These are phyloP conservation scores for Macrophya alboannulata DNA, from an alignment of 2,888 invertebrate species.

Conservation along the genomic window DNA sequence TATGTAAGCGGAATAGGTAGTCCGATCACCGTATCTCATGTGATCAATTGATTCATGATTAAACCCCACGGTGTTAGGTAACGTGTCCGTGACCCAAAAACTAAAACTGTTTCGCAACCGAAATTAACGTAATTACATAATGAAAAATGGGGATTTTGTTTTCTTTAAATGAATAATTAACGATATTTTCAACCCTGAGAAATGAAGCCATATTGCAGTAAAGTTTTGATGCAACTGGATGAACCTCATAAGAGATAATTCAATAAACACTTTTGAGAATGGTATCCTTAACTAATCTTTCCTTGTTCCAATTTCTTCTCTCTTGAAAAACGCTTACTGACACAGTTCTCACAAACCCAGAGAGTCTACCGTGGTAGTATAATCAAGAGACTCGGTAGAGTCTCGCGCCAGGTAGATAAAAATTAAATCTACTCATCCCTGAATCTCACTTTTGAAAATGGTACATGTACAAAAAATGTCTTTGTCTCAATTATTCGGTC, in stretches of 20 bases:
- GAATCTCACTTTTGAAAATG: constrained; percentile 3
- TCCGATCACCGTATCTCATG: neutral
- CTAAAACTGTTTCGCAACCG: neutral
- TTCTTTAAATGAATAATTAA: neutral
- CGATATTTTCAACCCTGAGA: neutral
- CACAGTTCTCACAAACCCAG: too few relatives aligned
- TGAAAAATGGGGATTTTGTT: neutral
- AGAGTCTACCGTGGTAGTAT: too few relatives aligned
- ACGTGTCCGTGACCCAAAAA: neutral
- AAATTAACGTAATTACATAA: neutral
- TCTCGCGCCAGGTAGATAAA: too few relatives aligned
- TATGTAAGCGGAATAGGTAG: neutral
- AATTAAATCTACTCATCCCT: too few relatives aligned
- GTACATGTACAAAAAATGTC: neutral
- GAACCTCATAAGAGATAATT: too few relatives aligned
- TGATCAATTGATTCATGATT: constrained; percentile 6
- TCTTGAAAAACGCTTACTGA: neutral
- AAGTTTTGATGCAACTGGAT: too few relatives aligned
- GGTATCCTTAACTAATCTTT: neutral
- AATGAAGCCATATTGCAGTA: neutral
- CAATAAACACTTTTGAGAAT: neutral
- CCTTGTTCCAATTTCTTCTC: neutral
- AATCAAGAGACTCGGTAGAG: too few relatives aligned
- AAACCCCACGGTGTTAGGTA: neutral
- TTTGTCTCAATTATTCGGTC: too few relatives aligned